These are phyloP conservation scores for Chrysopa pallens DNA, from an alignment of 1,140 invertebrate genomes.

Conservation along the genomic window DNA sequence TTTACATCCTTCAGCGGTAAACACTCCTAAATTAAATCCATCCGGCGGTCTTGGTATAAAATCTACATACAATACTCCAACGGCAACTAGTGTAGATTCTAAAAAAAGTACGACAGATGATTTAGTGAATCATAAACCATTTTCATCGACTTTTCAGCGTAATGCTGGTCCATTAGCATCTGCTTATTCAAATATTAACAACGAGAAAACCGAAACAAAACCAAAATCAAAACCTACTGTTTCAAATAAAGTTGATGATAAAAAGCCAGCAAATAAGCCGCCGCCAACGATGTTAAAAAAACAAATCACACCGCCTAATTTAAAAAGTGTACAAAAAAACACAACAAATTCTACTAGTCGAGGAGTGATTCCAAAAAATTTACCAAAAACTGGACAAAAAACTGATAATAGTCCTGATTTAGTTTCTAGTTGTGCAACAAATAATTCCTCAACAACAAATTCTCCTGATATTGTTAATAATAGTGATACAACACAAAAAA, in stretches of 20 bases:
- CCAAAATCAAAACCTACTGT: slow-evolving; percentile 21
- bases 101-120: slow-evolving; percentile 5
- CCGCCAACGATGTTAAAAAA: slow-evolving; percentile 2
- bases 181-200: slow-evolving; percentile 10
- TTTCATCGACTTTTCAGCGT: slow-evolving; percentile 16
- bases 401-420: slow-evolving; percentile 7
- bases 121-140: slow-evolving; percentile 16
- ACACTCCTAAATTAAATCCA: slow-evolving; percentile 29
- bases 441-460: neutral
- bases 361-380: slow-evolving; percentile 16
- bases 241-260: slow-evolving; percentile 8
- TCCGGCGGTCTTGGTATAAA: slow-evolving; percentile 1
- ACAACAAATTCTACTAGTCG: slow-evolving; percentile 16
- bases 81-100: slow-evolving; percentile 3
- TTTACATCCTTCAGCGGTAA: slow-evolving; percentile 46
- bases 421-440: neutral
- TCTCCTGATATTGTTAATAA: neutral
- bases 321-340: slow-evolving; percentile 21
- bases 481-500: neutral
- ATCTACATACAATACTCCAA: slow-evolving; percentile 4
- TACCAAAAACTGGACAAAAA: slow-evolving; percentile 10
- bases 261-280: slow-evolving; percentile 14
- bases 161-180: slow-evolving; percentile 17
- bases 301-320: slow-evolving; percentile 25
- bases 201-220: slow-evolving; percentile 4